Evolutionary conservation across 2,888 invertebrate genomes (phyloP), one percentile per base, ranked within the genome.

Genomic region (Entomobrya multifasciata): DNA sequence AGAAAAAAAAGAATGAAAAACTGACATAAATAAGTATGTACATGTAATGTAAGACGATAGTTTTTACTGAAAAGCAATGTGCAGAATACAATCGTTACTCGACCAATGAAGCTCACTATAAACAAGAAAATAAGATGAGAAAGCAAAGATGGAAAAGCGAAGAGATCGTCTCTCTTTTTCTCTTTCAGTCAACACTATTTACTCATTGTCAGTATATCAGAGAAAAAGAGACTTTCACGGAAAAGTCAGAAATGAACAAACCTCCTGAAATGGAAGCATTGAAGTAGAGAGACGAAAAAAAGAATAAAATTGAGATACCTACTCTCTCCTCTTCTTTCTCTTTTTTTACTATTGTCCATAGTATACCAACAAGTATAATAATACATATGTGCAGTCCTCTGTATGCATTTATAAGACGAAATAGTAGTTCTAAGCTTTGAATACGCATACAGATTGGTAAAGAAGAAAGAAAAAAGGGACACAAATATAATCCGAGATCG

Each of bases 401-500:
- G 74, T 36, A 72, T 72, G 60, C 44, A 60, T 36, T 41, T 27
- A 27, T 30, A 30, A 62, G 22, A 47, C 22, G 49, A 49, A 22
- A 49, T n/a, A 49, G 52, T 25, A 76, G 15, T 30, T n/a, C 13
- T 62, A 36, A 36, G 36, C 36, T 36, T 36, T 36, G 8, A 6
- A 8, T 36, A 36, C 36, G 8, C 36, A 30, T 25, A 85, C 22
- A 36, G 62, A 72, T 49, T 47, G 80, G 52, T 57, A 65, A 78
- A 44, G 49, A 44, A 25, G 76, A 80, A 76, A 36, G 74, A 62
- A 77, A 74, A 81, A 80, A 20, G 22, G 76, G 67, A 74, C 60
- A 86, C 72, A 85, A 86, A 79, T 74, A 80, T 86, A 86, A 86
- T 86, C 86, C 86, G 78, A 85, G 85, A 85, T 79, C 36, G 79